phyloP scores from a whole-genome alignment of 2,113 vertebrate genomes.

The Pteruthius melanotis region DNA sequence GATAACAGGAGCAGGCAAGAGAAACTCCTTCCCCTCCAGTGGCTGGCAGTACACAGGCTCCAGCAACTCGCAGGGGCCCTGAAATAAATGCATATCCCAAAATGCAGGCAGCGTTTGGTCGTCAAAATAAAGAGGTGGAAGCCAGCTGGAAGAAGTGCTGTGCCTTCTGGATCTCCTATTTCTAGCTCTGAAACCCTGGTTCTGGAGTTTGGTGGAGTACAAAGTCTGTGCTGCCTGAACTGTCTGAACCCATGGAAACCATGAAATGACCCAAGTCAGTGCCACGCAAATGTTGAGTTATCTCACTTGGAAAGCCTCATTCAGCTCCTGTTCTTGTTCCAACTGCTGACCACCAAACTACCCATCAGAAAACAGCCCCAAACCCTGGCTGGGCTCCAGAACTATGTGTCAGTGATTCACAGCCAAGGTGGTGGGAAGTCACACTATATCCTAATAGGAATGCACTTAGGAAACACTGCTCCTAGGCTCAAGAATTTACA shows the following conservation, averaged over 20 bases:
- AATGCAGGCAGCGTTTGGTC: neutral
- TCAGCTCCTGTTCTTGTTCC: neutral
- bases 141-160: neutral
- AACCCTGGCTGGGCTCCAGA: neutral
- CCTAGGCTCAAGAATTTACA: neutral
- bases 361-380: neutral
- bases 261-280: neutral
- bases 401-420: neutral
- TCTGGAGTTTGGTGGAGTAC: neutral
- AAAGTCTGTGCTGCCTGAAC: neutral
- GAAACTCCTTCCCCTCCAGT: neutral
- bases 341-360: neutral
- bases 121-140: neutral
- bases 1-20: fast-evolving
- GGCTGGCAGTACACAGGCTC: neutral
- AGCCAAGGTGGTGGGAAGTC: neutral
- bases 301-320: neutral
- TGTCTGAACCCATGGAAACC: neutral
- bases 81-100: fast-evolving
- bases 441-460: neutral
- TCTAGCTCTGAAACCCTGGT: neutral
- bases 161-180: neutral
- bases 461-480: neutral
- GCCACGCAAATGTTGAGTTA: neutral
- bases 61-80: neutral